Evolutionary conservation across 2,888 invertebrate species (phyloP), one percentile per base, ranked within the genome.

Genomic region (Acronicta leporina): DNA sequence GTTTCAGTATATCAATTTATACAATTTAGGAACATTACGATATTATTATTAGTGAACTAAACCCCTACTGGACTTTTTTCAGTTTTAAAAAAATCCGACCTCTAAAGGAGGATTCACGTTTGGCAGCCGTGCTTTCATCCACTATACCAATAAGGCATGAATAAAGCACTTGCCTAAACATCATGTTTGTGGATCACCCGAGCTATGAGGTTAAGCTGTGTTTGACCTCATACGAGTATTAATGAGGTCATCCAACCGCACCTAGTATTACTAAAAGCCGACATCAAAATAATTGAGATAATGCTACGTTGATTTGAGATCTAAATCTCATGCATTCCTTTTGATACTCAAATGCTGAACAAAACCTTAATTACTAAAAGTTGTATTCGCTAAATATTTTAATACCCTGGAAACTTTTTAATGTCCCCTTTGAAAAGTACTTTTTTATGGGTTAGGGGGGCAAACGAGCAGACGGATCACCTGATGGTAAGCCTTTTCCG

Each of bases 341-440:
- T 35, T 38, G 30, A 20, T 16, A 27, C 8, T 20, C 42, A 59
- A 30, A 11, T n/a, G 43, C 63, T 42, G 41, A 8, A 20, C 27
- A 56, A 50, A 54, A 44, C 44, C 20, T 42, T 41, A 62, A 15
- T n/a, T 25, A 38, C 5, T 25, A 35, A 14, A 43, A 45, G 15
- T 63, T 57, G 27, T 16, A 41, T 43, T 53, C 20, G 53, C 46
- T 25, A 46, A 63, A 53, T 69, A 58, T 44, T 53, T 63, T 16
- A 46, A 33, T 46, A 46, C 33, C 33, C 46, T 30, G 15, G 41
- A 63, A 40, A 35, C 33, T 69, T 63, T 49, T 14, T 30, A 45
- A 27, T 49, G 41, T 52, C 40, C 43, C 27, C 30, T 68, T 62
- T 56, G 43, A 53, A 15, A 49, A 27, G 15, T 15, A 46, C 30